These are phyloP conservation scores for Zonotrichia leucophrys DNA, from an alignment of 2,113 vertebrate genomes.

Conservation along the genomic window DNA sequence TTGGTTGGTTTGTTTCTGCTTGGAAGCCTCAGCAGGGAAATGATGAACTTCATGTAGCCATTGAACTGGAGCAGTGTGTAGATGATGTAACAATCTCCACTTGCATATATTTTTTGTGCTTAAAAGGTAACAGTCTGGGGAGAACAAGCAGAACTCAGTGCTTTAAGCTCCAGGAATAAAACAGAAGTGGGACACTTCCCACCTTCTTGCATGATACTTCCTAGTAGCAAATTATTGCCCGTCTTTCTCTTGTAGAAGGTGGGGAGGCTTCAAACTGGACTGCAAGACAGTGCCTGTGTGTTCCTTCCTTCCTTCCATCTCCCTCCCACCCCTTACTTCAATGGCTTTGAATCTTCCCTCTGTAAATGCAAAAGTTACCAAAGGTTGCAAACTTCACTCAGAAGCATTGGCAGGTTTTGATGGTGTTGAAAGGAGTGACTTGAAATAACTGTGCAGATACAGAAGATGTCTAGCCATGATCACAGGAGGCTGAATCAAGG, in stretches of 20 bases:
- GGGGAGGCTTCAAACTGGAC: background rate
- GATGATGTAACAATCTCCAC: background rate
- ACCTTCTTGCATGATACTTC: background rate
- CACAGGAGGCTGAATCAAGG: background rate
- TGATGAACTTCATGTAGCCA: background rate
- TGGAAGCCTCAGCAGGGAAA: background rate
- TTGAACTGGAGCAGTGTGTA: background rate
- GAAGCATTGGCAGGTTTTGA: background rate
- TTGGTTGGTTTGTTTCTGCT: background rate
- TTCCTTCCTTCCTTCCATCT: background rate
- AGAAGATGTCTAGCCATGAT: background rate
- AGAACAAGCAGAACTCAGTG: background rate
- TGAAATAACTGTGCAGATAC: background rate
- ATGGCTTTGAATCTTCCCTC: background rate
- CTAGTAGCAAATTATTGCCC: background rate
- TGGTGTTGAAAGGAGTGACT: background rate
- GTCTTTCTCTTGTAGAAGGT: background rate
- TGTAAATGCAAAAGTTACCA: background rate
- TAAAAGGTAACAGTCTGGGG: background rate
- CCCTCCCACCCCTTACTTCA: background rate
- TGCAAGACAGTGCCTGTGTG: background rate
- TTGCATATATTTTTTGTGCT: background rate
- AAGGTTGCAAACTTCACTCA: background rate
- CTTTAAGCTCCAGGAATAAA: background rate
- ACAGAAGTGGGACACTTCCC: background rate